Evolutionary conservation across 2,113 vertebrate genomes (phyloP).

Genomic region (Lutjanus erythropterus): DNA sequence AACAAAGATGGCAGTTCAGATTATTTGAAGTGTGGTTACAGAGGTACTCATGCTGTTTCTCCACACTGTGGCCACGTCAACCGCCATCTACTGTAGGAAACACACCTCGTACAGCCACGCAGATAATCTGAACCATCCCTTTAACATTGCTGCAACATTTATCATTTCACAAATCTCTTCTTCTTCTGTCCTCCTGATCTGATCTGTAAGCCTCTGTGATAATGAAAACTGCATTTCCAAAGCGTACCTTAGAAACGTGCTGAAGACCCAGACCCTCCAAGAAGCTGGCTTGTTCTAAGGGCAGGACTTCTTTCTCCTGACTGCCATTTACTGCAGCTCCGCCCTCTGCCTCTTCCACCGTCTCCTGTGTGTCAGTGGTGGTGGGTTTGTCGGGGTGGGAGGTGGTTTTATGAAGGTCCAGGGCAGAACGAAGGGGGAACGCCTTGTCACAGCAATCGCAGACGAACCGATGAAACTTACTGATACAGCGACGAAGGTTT

Average conservation of each 20-base stretch:
- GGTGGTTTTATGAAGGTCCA: constrained; percentile 89
- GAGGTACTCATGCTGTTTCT: no score
- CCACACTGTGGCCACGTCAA: no score
- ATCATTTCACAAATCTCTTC: no score
- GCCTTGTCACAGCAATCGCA: constrained; percentile 95
- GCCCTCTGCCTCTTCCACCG: not conserved
- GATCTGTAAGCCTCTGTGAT: not conserved
- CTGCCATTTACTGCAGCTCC: constrained; percentile 45
- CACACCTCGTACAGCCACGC: no score
- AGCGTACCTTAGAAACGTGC: constrained; percentile 84
- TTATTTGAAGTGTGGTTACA: no score
- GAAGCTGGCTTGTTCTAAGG: constrained; percentile 85
- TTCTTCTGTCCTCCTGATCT: not conserved
- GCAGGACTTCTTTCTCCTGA: constrained; percentile 10
- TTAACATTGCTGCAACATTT: not conserved
- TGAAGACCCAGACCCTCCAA: constrained; percentile 92
- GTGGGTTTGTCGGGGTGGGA: constrained; percentile 73
- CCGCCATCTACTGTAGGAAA: no score
- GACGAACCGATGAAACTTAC: constrained; percentile 94
- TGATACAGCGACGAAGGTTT: constrained; percentile 93
- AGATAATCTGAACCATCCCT: no score
- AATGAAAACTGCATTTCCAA: no score
- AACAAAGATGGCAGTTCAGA: not conserved
- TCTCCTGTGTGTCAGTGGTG: accelerated
- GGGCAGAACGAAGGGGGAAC: constrained; percentile 92